A percentile compares a stretch with the other conserved stretches of the same genome.
Evolutionary conservation across 92 coral and sea anemone species (phyloP).

Genomic region (Nematostella vectensis): DNA sequence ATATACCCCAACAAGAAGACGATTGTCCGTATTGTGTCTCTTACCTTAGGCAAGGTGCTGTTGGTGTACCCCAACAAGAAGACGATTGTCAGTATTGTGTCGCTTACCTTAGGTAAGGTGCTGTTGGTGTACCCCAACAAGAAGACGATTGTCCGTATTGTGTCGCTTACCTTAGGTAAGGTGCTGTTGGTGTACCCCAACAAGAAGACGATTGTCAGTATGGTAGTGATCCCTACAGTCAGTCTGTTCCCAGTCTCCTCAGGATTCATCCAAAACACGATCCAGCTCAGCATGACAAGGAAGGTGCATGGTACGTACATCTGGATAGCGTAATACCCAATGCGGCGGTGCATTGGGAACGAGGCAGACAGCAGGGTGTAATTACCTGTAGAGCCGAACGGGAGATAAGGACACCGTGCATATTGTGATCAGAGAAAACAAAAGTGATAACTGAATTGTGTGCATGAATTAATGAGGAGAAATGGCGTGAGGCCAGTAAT

Average conservation of each 20-base stretch:
- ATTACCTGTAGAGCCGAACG: conserved; percentile 31
- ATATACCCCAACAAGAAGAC: too few species aligned
- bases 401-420: neutral
- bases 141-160: too few species aligned
- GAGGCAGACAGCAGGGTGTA: conserved; percentile 36
- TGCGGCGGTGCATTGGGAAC: conserved; percentile 56
- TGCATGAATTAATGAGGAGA: too few species aligned
- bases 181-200: conserved; percentile 74
- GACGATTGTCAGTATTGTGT: too few species aligned
- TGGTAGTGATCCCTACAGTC: conserved; percentile 80
- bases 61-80: too few species aligned
- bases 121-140: too few species aligned
- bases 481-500: neutral
- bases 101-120: too few species aligned
- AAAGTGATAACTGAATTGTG: too few species aligned
- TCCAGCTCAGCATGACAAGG: conserved; percentile 94
- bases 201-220: conserved; percentile 82
- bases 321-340: conserved; percentile 89
- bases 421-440: too few species aligned
- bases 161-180: conserved; percentile 71
- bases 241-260: conserved; percentile 68
- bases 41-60: too few species aligned
- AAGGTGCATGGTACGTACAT: conserved; percentile 64
- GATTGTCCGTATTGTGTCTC: too few species aligned
- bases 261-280: conserved; percentile 83